Percentiles rank a stretch among this genome's conserved stretches.
Evolutionary conservation across 2,888 invertebrate species (phyloP).

Genomic region (Cataglyphis altisquamis): DNA sequence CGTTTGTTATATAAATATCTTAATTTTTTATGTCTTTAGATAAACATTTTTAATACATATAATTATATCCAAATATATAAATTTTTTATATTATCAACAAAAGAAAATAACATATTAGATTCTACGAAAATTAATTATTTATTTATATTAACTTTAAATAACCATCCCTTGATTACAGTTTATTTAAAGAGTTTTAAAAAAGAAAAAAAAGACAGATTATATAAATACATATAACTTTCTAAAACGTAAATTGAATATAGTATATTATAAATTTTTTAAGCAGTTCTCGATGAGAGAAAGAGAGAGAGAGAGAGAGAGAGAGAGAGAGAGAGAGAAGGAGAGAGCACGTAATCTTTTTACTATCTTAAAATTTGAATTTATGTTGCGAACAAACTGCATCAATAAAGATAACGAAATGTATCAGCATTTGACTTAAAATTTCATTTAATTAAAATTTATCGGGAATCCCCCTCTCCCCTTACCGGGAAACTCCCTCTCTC

Average conservation of each 20-base stretch:
- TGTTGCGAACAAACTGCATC: neutral
- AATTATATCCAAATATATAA: neutral
- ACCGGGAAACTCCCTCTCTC: too few relatives aligned
- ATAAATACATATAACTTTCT: neutral
- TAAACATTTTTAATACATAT: neutral
- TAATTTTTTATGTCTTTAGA: neutral
- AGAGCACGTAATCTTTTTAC: neutral
- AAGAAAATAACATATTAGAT: neutral
- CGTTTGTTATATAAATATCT: neutral
- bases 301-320: neutral
- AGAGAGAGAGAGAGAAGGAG: too few relatives aligned
- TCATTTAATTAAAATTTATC: slow-evolving; percentile 42
- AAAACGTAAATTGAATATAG: neutral
- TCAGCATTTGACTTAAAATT: slow-evolving; percentile 24
- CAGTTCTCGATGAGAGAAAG: neutral
- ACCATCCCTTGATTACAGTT: neutral
- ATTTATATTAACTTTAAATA: neutral
- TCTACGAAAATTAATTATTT: neutral
- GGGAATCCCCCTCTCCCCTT: too few relatives aligned
- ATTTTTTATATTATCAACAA: neutral
- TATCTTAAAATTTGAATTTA: neutral
- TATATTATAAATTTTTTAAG: neutral
- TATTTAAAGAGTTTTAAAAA: neutral
- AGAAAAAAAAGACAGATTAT: neutral
- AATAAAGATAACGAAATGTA: slow-evolving; percentile 12